phyloP scores from a whole-genome alignment of 2,888 invertebrate genomes.

The Cheilosia scutellata region DNA sequence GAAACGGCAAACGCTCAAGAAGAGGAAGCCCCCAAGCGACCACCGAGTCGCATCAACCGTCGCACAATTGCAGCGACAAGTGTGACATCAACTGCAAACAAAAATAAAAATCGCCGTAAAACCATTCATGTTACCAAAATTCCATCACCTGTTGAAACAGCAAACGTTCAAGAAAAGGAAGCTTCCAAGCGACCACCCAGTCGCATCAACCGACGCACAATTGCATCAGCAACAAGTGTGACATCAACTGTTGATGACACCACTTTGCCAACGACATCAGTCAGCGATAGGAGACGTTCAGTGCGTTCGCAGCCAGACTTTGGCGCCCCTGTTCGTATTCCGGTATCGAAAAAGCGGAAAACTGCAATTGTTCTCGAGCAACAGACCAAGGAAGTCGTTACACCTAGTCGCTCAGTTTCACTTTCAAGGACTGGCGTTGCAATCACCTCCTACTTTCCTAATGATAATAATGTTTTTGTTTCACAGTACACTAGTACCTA shows the following conservation, averaged over 20 bases:
- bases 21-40: constrained; percentile 58
- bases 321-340: constrained; percentile 21
- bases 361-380: constrained; percentile 77
- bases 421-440: constrained; percentile 80
- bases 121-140: constrained; percentile 79
- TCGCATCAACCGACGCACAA: constrained; percentile 77
- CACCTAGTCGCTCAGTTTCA: constrained; percentile 79
- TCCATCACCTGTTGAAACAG: constrained; percentile 74
- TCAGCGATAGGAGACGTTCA: constrained; percentile 63
- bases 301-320: constrained; percentile 52
- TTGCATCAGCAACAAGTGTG: constrained; percentile 77
- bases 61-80: constrained; percentile 78
- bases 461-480: constrained; percentile 66
- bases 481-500: constrained; percentile 30
- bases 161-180: constrained; percentile 22
- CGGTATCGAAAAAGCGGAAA: constrained; percentile 72
- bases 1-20: constrained; percentile 33
- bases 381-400: constrained; percentile 1
- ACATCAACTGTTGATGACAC: constrained; percentile 75
- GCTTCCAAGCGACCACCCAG: constrained; percentile 60
- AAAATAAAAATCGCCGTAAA: constrained; percentile 79
- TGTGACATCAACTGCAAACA: constrained; percentile 74
- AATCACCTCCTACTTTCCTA: constrained; percentile 82
- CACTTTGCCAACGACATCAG: constrained; percentile 53
- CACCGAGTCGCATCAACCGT: constrained; percentile 72